Evolutionary conservation across 2,113 vertebrate genomes (phyloP).

Genomic region (Entelurus aequoreus): DNA sequence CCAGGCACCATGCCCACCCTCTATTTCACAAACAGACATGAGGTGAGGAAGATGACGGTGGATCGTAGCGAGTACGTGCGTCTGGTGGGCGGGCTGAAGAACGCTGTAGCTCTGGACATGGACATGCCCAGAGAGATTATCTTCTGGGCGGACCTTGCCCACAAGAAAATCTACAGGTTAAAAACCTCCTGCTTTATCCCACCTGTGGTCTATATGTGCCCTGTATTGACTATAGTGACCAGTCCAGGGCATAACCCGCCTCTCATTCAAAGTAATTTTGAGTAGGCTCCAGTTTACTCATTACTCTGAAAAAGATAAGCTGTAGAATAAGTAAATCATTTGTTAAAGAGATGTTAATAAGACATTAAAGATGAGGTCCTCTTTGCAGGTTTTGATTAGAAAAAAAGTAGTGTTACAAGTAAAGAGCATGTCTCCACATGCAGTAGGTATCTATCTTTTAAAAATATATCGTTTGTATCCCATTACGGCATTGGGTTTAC

Average conservation of each 20-base stretch:
- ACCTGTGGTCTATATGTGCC: not conserved
- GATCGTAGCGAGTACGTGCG: conserved; percentile 76
- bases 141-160: conserved; percentile 82
- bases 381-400: too few species aligned
- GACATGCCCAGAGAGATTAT: conserved; percentile 75
- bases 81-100: conserved; percentile 76
- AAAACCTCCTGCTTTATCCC: not conserved
- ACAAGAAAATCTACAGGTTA: conserved; percentile 86
- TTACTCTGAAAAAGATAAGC: too few species aligned
- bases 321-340: too few species aligned
- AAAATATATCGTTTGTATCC: too few species aligned
- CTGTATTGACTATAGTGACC: too few species aligned
- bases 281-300: too few species aligned
- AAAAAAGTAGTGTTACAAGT: not conserved
- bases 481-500: too few species aligned
- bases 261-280: too few species aligned
- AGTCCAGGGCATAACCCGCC: too few species aligned
- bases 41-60: conserved; percentile 78
- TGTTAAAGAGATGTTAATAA: too few species aligned
- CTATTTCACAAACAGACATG: conserved; percentile 81
- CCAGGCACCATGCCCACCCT: conserved; percentile 75
- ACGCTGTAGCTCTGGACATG: conserved; percentile 77
- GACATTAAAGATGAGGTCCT: not conserved
- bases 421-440: too few species aligned
- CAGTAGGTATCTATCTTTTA: too few species aligned